Base-by-base conservation (phyloP, 2,888 invertebrate species). In the Tuberolachnus salignus region DNA sequence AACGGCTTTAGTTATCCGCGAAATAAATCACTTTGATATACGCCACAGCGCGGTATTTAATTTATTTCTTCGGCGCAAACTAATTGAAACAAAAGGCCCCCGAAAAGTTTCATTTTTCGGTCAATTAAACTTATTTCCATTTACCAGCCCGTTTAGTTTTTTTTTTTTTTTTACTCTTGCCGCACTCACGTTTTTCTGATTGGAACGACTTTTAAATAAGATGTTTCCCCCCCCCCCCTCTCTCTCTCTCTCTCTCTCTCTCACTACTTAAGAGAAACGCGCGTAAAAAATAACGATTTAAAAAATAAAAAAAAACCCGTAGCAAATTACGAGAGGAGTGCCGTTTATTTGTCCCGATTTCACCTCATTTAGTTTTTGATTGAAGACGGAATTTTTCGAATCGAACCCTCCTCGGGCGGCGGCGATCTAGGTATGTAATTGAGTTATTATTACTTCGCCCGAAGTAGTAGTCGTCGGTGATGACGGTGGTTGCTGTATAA, bases 71-170 rank as follows among this genome's bases (percentile, higher is more conserved):
- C 67, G 78, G 78, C 78, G 78, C 78, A 78, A 78, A 67, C 78
- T 78, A 78, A 78, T 78, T 78, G 78, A 78, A 78, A 78, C 78
- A 78, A 78, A 78, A 69, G 78, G 67, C 78, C 67, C 75, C 67
- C 67, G 78, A 78, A 78, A 78, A 67, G 78, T 78, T 78, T 78
- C 78, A 78, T 78, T 78, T 78, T 78, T 78, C 78, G 78, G 78
- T 78, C 78, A 78, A 78, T 78, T 78, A 78, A 78, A 78, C 78
- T 78, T 78, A 78, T 78, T 78, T 78, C 67, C 78, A 78, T 78
- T 78, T 78, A 78, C 78, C 78, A 78, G 78, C 67, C 78, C 67
- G 78, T 78, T 78, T 78, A 59, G 67, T 78, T 78, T 78, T 78
- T 78, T 67, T 34, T 34, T 34, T 34, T 34, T 34, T 34, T 34